Evolutionary conservation across 2,888 invertebrate genomes (phyloP).

Genomic region (Synergus gifuensis): DNA sequence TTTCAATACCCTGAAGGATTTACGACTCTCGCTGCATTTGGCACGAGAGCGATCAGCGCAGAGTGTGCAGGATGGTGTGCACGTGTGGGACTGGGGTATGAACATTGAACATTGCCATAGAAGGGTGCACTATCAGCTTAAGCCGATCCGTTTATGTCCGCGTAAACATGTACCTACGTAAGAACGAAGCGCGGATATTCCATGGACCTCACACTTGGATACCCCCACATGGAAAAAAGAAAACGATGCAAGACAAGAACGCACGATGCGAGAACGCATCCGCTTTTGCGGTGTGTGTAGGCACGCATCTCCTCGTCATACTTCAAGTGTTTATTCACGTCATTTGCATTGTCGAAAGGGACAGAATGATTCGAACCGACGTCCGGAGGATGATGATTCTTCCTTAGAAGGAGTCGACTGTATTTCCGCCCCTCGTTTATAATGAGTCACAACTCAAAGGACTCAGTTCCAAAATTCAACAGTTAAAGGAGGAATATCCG

Average conservation of each 20-base stretch:
- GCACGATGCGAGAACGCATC: conserved; percentile 13
- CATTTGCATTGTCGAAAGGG: conserved; percentile 28
- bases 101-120: conserved; percentile 12
- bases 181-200: background rate
- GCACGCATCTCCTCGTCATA: conserved; percentile 39
- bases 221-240: background rate
- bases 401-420: conserved; percentile 21
- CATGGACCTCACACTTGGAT: conserved; percentile 9
- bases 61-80: background rate
- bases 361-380: background rate
- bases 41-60: background rate
- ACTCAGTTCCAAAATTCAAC: background rate
- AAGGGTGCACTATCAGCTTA: conserved; percentile 18
- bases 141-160: conserved; percentile 6
- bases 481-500: too few species aligned
- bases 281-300: conserved; percentile 19
- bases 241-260: conserved; percentile 38
- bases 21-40: conserved; percentile 9
- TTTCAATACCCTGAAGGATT: background rate
- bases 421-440: conserved; percentile 1
- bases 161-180: background rate
- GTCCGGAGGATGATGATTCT: conserved; percentile 18
- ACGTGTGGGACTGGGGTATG: conserved; percentile 1
- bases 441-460: background rate
- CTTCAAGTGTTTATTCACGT: conserved; percentile 36